These are phyloP conservation scores for Kryptolebias ocellatus DNA, from an alignment of 2,797 vertebrate genomes.

Conservation along the genomic window DNA sequence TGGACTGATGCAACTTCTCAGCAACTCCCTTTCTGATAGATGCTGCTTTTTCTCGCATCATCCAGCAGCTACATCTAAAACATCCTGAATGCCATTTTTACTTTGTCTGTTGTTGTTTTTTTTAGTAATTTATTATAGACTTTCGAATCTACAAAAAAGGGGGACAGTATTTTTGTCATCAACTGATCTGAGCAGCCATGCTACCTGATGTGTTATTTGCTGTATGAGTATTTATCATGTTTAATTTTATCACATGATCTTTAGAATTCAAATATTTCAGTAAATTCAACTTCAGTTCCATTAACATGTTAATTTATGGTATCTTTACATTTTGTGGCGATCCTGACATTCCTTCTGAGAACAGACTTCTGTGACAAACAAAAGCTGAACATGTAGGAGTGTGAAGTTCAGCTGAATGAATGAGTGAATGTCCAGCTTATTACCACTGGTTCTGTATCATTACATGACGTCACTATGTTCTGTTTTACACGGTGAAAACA, in stretches of 20 bases:
- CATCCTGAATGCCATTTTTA: conserved; percentile 42
- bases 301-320: conserved; percentile 56
- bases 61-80: conserved; percentile 50
- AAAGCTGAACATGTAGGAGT: not conserved
- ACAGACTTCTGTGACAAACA: not conserved
- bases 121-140: conserved; percentile 89
- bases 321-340: conserved; percentile 47
- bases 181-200: conserved; percentile 58
- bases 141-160: conserved; percentile 76
- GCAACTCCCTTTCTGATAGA: conserved; percentile 34
- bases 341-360: not conserved
- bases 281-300: conserved; percentile 38
- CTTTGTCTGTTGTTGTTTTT: conserved; percentile 47
- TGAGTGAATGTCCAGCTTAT: conserved; percentile 15
- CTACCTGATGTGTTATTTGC: conserved; percentile 43
- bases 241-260: conserved; percentile 29
- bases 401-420: not conserved
- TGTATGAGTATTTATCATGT: conserved; percentile 62
- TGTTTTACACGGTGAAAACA: conserved; percentile 39
- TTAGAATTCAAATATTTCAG: conserved; percentile 62
- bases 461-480: conserved; percentile 46
- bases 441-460: conserved; percentile 35
- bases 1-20: conserved; percentile 36
- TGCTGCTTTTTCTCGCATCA: conserved; percentile 48
- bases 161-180: conserved; percentile 73